These are phyloP conservation scores for Muscina levida DNA, from an alignment of 2,888 invertebrate species.

Conservation along the genomic window DNA sequence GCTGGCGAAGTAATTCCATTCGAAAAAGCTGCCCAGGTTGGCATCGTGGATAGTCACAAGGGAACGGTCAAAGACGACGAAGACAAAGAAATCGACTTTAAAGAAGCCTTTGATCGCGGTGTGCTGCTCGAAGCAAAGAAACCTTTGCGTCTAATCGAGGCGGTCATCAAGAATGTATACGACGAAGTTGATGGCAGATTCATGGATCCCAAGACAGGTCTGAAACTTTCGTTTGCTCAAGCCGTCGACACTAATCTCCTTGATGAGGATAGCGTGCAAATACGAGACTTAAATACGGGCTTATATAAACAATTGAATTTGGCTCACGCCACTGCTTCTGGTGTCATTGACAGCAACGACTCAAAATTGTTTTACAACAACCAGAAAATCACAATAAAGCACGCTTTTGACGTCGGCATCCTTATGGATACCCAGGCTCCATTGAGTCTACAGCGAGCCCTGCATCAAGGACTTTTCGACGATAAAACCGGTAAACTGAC, in stretches of 20 bases:
- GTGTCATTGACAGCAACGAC: constrained; percentile 87
- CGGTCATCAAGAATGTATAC: constrained; percentile 89
- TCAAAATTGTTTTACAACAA: constrained; percentile 84
- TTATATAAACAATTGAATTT: constrained; percentile 89
- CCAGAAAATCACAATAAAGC: constrained; percentile 85
- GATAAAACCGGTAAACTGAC: constrained; percentile 89
- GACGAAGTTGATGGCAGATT: constrained; percentile 89
- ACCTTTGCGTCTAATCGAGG: constrained; percentile 90
- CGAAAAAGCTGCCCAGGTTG: constrained; percentile 89
- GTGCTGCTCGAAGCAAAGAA: constrained; percentile 89
- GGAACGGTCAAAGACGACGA: constrained; percentile 85
- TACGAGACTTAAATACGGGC: constrained; percentile 88
- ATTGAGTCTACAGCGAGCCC: constrained; percentile 90
- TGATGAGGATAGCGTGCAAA: constrained; percentile 90
- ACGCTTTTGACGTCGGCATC: constrained; percentile 90
- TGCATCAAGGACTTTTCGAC: constrained; percentile 92
- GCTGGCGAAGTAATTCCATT: constrained; percentile 91
- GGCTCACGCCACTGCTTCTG: constrained; percentile 88
- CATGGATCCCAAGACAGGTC: constrained; percentile 89
- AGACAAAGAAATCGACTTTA: constrained; percentile 86
- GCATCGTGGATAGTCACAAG: constrained; percentile 87
- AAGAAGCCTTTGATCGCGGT: constrained; percentile 92
- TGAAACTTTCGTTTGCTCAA: constrained; percentile 89
- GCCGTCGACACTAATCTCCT: constrained; percentile 91
- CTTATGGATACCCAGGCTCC: constrained; percentile 90